Conservation (phyloP, 1,140 invertebrate genomes). For the Eupristina koningsbergeri region DNA sequence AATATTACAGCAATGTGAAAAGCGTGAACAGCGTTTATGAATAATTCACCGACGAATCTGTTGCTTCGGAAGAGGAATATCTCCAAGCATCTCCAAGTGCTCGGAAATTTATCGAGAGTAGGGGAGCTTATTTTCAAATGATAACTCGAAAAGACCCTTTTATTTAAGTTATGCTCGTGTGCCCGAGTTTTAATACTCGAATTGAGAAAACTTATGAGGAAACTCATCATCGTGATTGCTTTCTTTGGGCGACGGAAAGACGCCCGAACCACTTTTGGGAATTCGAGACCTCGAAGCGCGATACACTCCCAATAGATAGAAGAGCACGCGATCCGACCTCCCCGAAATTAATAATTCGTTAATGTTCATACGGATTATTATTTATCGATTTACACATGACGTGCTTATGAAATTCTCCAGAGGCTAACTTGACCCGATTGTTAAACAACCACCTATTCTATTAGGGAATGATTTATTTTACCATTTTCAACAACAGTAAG, state of each 20-base stretch:
- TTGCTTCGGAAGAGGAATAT: conserved; percentile 14
- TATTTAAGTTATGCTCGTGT: neutral
- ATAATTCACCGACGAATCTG: conserved; percentile 47
- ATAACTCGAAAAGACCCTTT: neutral
- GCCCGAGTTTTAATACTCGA: conserved; percentile 9
- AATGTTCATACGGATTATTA: neutral
- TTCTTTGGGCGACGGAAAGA: neutral
- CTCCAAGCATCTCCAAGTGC: no score
- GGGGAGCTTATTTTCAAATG: neutral
- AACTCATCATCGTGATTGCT: conserved; percentile 45
- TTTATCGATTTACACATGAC: conserved; percentile 28
- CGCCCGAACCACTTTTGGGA: conserved; percentile 1
- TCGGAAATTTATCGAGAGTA: neutral
- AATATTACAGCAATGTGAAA: neutral
- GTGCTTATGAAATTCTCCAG: conserved; percentile 31
- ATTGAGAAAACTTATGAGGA: conserved; percentile 7
- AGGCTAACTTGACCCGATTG: neutral
- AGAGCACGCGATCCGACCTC: conserved; percentile 7
- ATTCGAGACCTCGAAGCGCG: neutral
- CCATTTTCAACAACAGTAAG: no score
- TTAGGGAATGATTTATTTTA: neutral
- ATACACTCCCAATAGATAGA: neutral
- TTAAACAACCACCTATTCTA: neutral
- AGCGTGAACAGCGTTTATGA: conserved; percentile 5
- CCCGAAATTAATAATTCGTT: neutral